Evolutionary conservation across 1,140 invertebrate genomes (phyloP), one percentile per base, ranked within the genome.

Genomic region (Ganaspis sp.): DNA sequence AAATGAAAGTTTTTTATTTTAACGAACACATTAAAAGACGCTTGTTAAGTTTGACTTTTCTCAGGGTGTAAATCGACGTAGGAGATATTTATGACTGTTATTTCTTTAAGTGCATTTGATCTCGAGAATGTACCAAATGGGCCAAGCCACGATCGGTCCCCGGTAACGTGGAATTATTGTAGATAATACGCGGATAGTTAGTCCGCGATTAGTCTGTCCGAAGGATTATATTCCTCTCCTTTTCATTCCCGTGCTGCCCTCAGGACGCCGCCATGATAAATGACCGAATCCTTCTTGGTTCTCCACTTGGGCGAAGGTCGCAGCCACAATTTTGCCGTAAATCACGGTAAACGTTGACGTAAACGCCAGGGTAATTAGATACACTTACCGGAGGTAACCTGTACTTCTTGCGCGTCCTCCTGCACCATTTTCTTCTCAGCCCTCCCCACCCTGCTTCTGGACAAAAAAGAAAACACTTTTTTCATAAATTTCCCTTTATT

Each of bases 291-390:
- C 83, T 89, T 87, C 70, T 78, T 70, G 74, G 72, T 77, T 84
- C 82, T 78, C 81, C 75, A 82, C 77, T 79, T 75, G 85, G 80
- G 78, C 89, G 86, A 91, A 90, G 89, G 90, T 91, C 89, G 86
- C 80, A 83, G 87, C 83, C 78, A 89, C 89, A 90, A 91, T 91
- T 90, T 90, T 83, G 87, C 77, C 85, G 89, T 91, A 91, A 91
- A 91, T 91, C 90, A 91, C 81, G 75, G 87, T 87, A 90, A 91
- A 90, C 83, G 88, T 90, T 90, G 88, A 91, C 88, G 89, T 90
- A 88, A 91, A 91, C 87, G 86, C 84, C 87, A 87, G 81, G 84
- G 85, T 91, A 91, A 91, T 90, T 91, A 91, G 89, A 91, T 90
- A 90, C 84, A 90, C 89, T 90, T 87, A 86, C 87, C 79, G 76